These are phyloP conservation scores for Cerceris ruficornis DNA, from an alignment of 2,888 invertebrate genomes.

Conservation along the genomic window DNA sequence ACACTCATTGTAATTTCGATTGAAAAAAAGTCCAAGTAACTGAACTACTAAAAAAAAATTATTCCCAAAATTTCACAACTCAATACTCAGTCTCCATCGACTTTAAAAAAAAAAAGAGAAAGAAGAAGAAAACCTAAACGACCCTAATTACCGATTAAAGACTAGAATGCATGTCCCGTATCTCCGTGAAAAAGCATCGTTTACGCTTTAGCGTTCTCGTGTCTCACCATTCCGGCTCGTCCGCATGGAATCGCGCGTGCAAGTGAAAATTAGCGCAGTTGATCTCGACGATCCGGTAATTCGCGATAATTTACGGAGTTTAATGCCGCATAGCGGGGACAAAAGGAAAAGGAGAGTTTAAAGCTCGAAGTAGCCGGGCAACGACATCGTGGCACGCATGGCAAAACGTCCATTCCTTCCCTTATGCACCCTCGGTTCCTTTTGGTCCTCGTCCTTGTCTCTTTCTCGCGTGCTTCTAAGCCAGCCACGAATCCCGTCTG, in stretches of 20 bases:
- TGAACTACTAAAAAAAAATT: background rate
- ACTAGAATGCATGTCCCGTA: too few relatives aligned
- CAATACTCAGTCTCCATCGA: background rate
- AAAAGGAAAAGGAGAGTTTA: constrained; percentile 18
- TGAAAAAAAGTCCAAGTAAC: background rate
- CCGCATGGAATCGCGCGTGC: constrained; percentile 5
- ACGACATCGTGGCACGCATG: constrained; percentile 38
- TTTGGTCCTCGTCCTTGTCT: constrained; percentile 13
- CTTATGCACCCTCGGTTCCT: constrained; percentile 7
- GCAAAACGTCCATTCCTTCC: constrained; percentile 33
- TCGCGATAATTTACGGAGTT: constrained; percentile 34
- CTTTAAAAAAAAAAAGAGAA: background rate
- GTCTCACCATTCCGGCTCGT: constrained; percentile 6
- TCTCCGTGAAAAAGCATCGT: background rate
- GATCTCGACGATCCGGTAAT: constrained; percentile 19
- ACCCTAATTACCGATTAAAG: too few relatives aligned
- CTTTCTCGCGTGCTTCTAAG: constrained; percentile 51
- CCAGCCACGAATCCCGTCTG: constrained; percentile 61
- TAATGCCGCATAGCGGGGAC: constrained; percentile 22
- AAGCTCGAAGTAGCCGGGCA: constrained; percentile 40
- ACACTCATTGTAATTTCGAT: background rate
- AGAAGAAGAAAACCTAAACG: too few relatives aligned
- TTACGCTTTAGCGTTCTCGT: background rate
- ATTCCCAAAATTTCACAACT: background rate
- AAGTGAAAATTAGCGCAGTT: constrained; percentile 31